Evolutionary conservation across 2,888 invertebrate genomes (phyloP), one percentile per base, ranked within the genome.

Genomic region (Drosophila suboccidentalis): DNA sequence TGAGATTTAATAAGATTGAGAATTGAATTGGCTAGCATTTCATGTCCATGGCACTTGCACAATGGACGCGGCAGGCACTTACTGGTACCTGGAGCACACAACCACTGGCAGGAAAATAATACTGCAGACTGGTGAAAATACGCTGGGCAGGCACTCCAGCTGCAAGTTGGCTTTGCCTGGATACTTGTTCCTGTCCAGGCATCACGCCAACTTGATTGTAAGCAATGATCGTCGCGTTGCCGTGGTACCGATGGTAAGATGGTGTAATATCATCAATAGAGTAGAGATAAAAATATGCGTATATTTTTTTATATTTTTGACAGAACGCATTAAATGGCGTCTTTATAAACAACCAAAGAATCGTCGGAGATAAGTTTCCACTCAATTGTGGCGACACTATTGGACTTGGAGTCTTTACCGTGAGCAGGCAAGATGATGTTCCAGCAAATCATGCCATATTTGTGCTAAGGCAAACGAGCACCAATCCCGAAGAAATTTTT

Each of bases 301-400:
- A 11, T 34, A 1, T 17, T 10, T 13, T 11, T 13, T 1, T n/a
- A 2, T n/a, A 1, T 34, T 5, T 8, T 34, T 4, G 6, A 34
- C 34, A 92, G 90, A 74, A 82, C 19, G 81, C 92, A 0, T 65
- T 82, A 19, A 92, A 92, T 78, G 92, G 92, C 0, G 75, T 91
- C 1, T 92, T 66, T 51, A 76, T 92, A 3, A 92, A 92, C 59
- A 62, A 61, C 1, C 17, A 4, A 0, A 54, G 60, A 22, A 55
- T 86, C 4, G 47, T 65, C 22, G 0, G 15, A 61, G 4, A 43
- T n/a, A 1, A 43, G 69, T 0, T 29, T 26, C 3, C 70, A 53
- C 53, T 76, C 1, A 36, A 10, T 0, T 6, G 8, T 5, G 86
- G 87, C 1, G 90, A 91, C 50, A 44, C 53, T 13, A 85, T 91